Base-by-base conservation (phyloP, 2,113 vertebrate species). In the Sitta europaea region DNA sequence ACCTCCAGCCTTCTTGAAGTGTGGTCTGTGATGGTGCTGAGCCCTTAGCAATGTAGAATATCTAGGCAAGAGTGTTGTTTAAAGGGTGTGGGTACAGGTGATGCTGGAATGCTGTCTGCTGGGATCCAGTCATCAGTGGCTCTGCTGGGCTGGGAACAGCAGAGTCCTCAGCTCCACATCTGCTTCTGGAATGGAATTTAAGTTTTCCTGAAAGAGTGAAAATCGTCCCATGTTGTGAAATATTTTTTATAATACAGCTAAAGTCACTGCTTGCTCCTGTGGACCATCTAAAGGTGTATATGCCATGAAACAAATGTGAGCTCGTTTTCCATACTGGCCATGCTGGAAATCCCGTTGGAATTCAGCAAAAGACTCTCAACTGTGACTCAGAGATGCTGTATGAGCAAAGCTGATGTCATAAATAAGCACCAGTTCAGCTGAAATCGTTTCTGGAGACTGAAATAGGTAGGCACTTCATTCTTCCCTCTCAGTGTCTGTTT, bases 151-250 rank as follows among this genome's bases (percentile, higher is more conserved):
- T 73, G n/a, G 25, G 23, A 0, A 6, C 15, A 36, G 19, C 61
- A 18, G 8, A 48, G 43, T 57, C 58, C n/a, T 59, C 48, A 35
- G 68, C 35, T 15, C 43, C 17, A 24, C 1, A 0, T 57, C 2
- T 42, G 15, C 24, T 88, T 82, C 78, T 76, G 21, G 22, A 45
- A 61, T 38, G 6, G 27, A 57, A 35, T 51, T 42, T 27, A 35
- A 66, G 35, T 22, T 80, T 73, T 92, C 54, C 43, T 77, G 79
- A 59, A 36, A 45, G 47, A 72, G 7, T 59, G 29, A 51, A 63
- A 75, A 35, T 51, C 0, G 0, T 51, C 12, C 24, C 6, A 5
- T 3, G 3, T 43, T 76, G 15, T 71, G 23, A 86, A 88, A 25
- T 47, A 35, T 8, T 66, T 76, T 83, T 65, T 70, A 5, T 43